Conservation (phyloP, 2,113 vertebrate species). For the Poeciliopsis turrubarensis region DNA sequence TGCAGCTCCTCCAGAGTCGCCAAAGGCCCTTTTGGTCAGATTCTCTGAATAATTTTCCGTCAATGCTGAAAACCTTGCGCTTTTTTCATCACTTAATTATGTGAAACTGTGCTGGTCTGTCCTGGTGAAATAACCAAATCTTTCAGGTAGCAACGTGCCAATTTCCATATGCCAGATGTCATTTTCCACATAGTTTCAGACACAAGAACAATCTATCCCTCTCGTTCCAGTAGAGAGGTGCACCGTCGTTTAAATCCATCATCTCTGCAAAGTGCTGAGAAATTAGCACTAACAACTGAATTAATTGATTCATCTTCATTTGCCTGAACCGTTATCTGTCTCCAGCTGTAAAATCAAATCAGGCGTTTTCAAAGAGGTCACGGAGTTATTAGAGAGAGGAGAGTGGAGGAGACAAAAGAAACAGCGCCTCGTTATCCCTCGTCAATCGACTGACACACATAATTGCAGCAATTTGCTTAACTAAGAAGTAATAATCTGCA, state of each 20-base stretch:
- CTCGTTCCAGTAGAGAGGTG: neutral
- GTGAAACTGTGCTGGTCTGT: too few relatives aligned
- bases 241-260: neutral
- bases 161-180: too few relatives aligned
- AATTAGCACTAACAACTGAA: neutral
- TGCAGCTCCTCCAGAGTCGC: too few relatives aligned
- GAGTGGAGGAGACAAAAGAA: conserved; percentile 27
- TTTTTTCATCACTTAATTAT: too few relatives aligned
- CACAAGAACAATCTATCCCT: neutral
- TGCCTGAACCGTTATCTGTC: conserved; percentile 7
- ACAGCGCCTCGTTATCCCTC: conserved; percentile 29
- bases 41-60: too few relatives aligned
- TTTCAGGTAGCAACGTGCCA: too few relatives aligned
- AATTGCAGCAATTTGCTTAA: conserved; percentile 73
- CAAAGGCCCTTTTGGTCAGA: too few relatives aligned
- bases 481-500: conserved; percentile 68
- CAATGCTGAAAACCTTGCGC: too few relatives aligned
- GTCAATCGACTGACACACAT: conserved; percentile 58
- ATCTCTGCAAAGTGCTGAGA: neutral
- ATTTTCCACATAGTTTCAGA: neutral
- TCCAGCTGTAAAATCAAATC: conserved; percentile 19
- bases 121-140: too few relatives aligned
- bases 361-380: conserved; percentile 21
- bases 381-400: conserved; percentile 10
- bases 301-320: conserved; percentile 18